Percentiles rank a stretch among this genome's conserved stretches.
These are phyloP conservation scores for Dasyprocta punctata DNA, from an alignment of 2,113 vertebrate genomes.

Conservation along the genomic window DNA sequence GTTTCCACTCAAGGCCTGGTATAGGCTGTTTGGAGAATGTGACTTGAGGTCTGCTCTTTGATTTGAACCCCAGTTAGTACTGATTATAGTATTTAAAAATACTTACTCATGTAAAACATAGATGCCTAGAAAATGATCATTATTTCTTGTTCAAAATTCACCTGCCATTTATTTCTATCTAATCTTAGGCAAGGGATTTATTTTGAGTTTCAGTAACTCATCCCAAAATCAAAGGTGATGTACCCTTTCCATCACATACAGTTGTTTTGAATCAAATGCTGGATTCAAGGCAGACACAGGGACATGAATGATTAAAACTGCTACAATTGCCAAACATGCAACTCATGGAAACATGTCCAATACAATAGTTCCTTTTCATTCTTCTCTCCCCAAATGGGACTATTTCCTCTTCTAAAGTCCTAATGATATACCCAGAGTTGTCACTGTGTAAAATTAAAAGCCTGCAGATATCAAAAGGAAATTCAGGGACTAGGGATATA, in stretches of 20 bases:
- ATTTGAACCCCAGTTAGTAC: background rate
- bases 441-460: background rate
- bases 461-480: background rate
- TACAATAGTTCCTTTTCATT: background rate
- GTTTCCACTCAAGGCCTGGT: background rate
- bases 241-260: background rate
- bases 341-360: background rate
- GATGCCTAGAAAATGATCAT: background rate
- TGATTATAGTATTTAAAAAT: background rate
- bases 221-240: background rate
- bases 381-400: background rate
- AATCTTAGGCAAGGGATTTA: background rate
- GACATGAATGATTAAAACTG: background rate
- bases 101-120: background rate
- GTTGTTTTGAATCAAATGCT: background rate
- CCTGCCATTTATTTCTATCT: background rate
- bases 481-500: background rate
- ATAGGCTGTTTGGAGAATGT: background rate
- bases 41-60: background rate
- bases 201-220: conserved; percentile 4
- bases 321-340: background rate
- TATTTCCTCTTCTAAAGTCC: background rate
- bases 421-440: background rate
- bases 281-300: background rate
- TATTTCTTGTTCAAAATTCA: background rate